A percentile compares a stretch with the other conserved stretches of the same genome.
Evolutionary conservation across 1,140 invertebrate species (phyloP).

Genomic region (Cyclina sinensis): DNA sequence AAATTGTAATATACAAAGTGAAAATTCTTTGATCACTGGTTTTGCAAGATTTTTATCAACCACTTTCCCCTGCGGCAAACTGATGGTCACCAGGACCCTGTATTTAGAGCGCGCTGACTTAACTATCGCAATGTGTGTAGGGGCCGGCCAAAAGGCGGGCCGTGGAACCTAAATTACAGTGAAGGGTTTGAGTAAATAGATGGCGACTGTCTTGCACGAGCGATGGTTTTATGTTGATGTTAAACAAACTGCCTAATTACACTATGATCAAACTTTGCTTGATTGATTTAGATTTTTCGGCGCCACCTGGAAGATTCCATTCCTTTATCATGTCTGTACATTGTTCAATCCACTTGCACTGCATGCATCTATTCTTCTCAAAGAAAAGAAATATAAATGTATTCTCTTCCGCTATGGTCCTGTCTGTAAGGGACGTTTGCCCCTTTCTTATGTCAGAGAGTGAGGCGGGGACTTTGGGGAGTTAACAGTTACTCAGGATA

Average conservation of each 20-base stretch:
- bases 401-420: too few species aligned
- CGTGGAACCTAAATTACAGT: slow-evolving; percentile 54
- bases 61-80: slow-evolving; percentile 51
- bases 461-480: too few species aligned
- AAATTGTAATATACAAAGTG: slow-evolving; percentile 62
- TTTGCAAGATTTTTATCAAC: slow-evolving; percentile 59
- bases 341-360: too few species aligned
- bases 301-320: too few species aligned
- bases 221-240: neutral
- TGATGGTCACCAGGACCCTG: slow-evolving; percentile 39
- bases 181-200: slow-evolving; percentile 37
- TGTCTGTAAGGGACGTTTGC: too few species aligned
- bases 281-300: slow-evolving; percentile 27
- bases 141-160: slow-evolving; percentile 1
- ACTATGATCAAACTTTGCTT: slow-evolving; percentile 31
- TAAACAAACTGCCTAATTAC: slow-evolving; percentile 29
- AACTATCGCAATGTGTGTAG: slow-evolving; percentile 41
- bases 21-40: slow-evolving; percentile 60
- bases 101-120: slow-evolving; percentile 34
- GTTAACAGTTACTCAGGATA: too few species aligned
- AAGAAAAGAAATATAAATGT: too few species aligned
- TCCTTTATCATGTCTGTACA: too few species aligned
- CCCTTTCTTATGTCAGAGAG: too few species aligned
- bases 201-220: slow-evolving; percentile 49
- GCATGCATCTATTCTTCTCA: too few species aligned